These are phyloP conservation scores for Iselma pallidipennis DNA, from an alignment of 2,888 invertebrate species.

Conservation along the genomic window DNA sequence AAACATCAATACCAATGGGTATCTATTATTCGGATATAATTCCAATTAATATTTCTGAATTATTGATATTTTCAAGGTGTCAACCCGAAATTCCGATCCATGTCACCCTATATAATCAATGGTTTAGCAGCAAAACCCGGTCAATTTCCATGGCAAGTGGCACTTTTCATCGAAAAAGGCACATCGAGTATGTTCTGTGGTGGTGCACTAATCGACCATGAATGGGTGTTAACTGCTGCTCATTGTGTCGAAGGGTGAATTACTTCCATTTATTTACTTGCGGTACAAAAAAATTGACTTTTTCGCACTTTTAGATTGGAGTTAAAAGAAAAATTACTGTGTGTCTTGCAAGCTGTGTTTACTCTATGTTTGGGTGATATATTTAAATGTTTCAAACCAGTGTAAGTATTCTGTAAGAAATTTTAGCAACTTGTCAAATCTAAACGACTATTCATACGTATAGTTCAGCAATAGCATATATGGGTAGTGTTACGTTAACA, in stretches of 20 bases:
- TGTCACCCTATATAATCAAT: constrained; percentile 35
- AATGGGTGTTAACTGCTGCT: constrained; percentile 40
- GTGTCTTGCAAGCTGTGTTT: background rate
- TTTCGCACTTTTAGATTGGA: background rate
- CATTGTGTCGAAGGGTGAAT: constrained; percentile 32
- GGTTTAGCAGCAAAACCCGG: constrained; percentile 36
- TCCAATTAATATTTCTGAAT: no score
- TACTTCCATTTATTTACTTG: background rate
- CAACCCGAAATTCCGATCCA: no score
- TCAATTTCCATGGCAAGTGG: constrained; percentile 45
- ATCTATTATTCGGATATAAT: no score
- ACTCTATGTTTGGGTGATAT: no score
- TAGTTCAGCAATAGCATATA: background rate
- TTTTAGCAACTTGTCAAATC: background rate
- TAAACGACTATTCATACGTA: background rate
- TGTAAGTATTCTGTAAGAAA: constrained; percentile 8
- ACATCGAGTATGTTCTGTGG: constrained; percentile 31
- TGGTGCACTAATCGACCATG: constrained; percentile 33
- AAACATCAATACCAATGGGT: background rate
- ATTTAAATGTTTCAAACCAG: background rate
- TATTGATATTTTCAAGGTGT: no score
- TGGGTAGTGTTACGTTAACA: background rate
- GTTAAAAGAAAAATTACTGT: background rate
- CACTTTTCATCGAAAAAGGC: constrained; percentile 18
- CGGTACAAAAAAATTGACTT: no score